These are phyloP conservation scores for Polydrusus tereticollis DNA, from an alignment of 2,888 invertebrate genomes.

Conservation along the genomic window DNA sequence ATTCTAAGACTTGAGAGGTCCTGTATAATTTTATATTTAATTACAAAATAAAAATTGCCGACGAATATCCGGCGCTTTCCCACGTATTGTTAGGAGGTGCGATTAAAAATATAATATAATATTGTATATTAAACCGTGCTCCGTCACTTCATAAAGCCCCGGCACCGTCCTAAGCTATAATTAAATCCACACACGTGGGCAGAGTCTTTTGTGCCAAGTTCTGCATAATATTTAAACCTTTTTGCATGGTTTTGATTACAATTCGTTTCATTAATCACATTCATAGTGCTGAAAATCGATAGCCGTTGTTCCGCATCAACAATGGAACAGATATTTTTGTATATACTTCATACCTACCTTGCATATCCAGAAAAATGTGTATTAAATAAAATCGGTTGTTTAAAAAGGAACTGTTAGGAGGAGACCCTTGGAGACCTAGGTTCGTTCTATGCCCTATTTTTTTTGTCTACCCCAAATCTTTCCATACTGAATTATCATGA, in stretches of 20 bases:
- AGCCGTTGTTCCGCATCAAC: conserved; percentile 29
- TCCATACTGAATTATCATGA: no score
- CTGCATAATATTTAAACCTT: conserved; percentile 46
- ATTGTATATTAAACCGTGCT: conserved; percentile 35
- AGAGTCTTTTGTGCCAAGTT: conserved; percentile 40
- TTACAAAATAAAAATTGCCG: background rate
- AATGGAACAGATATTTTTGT: no score
- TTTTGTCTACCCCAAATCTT: no score
- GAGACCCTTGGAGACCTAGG: no score
- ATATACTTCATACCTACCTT: no score
- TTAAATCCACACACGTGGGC: conserved; percentile 43
- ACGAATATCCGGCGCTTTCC: conserved; percentile 25
- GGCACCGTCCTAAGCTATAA: conserved; percentile 42
- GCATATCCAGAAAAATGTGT: no score
- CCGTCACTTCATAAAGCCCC: conserved; percentile 37
- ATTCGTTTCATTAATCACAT: conserved; percentile 44
- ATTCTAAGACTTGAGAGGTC: no score
- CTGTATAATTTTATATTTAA: background rate
- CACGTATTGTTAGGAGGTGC: conserved; percentile 34
- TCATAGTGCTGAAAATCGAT: conserved; percentile 35
- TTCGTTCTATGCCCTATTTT: no score
- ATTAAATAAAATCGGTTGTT: no score
- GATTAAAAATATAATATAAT: conserved; percentile 45
- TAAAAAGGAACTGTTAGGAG: no score
- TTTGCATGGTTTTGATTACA: conserved; percentile 45